A percentile compares a stretch with the other conserved stretches of the same genome.
Evolutionary conservation across 1,140 invertebrate genomes (phyloP).

Genomic region (Anoplolepis gracilipes): DNA sequence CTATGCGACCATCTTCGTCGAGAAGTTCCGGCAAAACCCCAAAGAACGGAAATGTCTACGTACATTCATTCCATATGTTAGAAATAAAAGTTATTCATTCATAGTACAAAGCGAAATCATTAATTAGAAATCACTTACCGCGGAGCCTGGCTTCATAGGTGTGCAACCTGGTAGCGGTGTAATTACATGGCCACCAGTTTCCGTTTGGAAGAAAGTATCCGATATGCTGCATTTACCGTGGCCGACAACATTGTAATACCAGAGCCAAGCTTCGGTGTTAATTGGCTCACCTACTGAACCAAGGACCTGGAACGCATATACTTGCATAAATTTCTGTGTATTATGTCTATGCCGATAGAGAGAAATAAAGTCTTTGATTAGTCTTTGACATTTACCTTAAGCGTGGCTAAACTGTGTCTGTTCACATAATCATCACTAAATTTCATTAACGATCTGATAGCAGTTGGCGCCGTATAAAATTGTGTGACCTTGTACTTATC

Average conservation of each 20-base stretch:
- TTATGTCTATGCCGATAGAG: not conserved
- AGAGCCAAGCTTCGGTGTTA: conserved; percentile 99
- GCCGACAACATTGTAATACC: conserved; percentile 97
- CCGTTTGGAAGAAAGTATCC: conserved; percentile 99
- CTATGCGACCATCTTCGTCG: conserved; percentile 94
- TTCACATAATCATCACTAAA: conserved; percentile 92
- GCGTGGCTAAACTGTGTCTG: conserved; percentile 86
- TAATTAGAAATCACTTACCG: conserved; percentile 88
- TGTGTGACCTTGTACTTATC: conserved; percentile 98
- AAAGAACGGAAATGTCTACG: conserved; percentile 97
- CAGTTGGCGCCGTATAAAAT: conserved; percentile 99
- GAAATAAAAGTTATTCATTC: not conserved
- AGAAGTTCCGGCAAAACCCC: conserved; percentile 96
- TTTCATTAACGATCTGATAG: conserved; percentile 98
- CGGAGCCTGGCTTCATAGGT: conserved; percentile 98
- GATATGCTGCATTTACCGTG: conserved; percentile 94
- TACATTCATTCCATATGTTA: not conserved
- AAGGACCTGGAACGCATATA: conserved; percentile 90
- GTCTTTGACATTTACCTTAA: conserved; percentile 82
- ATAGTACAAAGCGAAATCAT: not conserved
- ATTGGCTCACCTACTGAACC: conserved; percentile 99
- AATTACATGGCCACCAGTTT: conserved; percentile 98
- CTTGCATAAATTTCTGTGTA: conserved; percentile 74
- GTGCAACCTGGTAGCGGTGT: conserved; percentile 98
- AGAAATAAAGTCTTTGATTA: conserved; percentile 33